Conservation (phyloP, 1,140 invertebrate species). For the Pseudomyrmex flavicornis region DNA sequence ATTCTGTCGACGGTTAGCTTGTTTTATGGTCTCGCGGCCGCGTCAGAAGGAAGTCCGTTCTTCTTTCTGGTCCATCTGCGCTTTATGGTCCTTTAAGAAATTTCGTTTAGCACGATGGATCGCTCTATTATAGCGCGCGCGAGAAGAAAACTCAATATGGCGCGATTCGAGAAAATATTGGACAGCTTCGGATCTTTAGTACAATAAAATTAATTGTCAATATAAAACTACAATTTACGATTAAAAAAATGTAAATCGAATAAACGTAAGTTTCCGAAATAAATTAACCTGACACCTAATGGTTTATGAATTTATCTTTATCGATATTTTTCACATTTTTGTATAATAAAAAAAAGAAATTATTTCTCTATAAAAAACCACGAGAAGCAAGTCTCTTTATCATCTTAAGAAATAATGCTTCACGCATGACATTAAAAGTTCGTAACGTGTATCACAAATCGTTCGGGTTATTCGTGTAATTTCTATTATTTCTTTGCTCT, state of each 20-base stretch:
- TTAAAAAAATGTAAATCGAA: too few relatives aligned
- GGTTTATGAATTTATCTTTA: too few relatives aligned
- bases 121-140: conserved; percentile 15
- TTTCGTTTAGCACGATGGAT: conserved; percentile 75
- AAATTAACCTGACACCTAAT: too few relatives aligned
- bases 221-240: too few relatives aligned
- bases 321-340: too few relatives aligned
- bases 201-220: too few relatives aligned
- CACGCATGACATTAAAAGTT: not conserved
- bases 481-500: not conserved
- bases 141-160: not conserved
- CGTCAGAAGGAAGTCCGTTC: conserved; percentile 78
- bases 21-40: conserved; percentile 80
- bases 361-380: not conserved
- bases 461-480: not conserved
- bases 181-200: too few relatives aligned
- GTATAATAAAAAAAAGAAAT: too few relatives aligned
- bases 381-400: not conserved
- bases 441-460: not conserved
- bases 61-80: conserved; percentile 82
- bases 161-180: not conserved
- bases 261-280: too few relatives aligned
- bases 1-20: conserved; percentile 83
- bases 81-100: conserved; percentile 83
- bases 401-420: not conserved